Base-by-base conservation (phyloP, 2,113 vertebrate genomes). In the Crotalus helleri region DNA sequence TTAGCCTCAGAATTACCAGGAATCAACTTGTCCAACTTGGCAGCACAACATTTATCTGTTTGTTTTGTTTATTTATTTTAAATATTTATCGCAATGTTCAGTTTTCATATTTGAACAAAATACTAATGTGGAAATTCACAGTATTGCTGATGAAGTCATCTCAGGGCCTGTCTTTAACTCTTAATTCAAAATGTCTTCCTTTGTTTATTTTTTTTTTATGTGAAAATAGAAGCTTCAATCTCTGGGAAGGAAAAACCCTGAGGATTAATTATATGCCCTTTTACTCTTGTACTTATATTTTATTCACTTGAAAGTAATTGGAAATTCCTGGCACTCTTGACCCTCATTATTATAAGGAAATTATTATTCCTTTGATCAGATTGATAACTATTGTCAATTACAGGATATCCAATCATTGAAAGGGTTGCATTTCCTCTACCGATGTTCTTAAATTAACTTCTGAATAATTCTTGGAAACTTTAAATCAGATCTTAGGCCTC, bases 221-320 rank as follows among this genome's bases (percentile, higher is more conserved):
- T 57, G 89, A 94, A 96, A 96, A 95, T 92, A 94, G 17, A 86
- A 87, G 87, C 81, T 94, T 55, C 94, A 69, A 89, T 90, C 89
- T 93, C 5, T 4, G 93, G 11, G 26, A 94, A 94, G 95, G 26
- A n/a, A 69, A 49, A 94, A 46, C 87, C 58, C 94, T 54, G 93
- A 74, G 93, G 44, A 95, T 96, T 97, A 97, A 97, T 97, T 96
- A 95, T 6, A 95, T 26, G 46, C 59, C 64, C 95, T 95, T 95
- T 95, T 96, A 96, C 91, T 86, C 87, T 96, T 95, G 95, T 95
- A 97, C 95, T 95, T 96, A 94, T 90, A 59, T 91, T 86, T 69
- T 69, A 95, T 96, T 97, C 97, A 74, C 81, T 91, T 93, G 81
- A 59, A 94, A 96, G 91, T 91, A 94, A 55, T 87, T 92, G 88